phyloP scores from a whole-genome alignment of 2,797 vertebrate species.

The Pipistrellus pygmaeus region DNA sequence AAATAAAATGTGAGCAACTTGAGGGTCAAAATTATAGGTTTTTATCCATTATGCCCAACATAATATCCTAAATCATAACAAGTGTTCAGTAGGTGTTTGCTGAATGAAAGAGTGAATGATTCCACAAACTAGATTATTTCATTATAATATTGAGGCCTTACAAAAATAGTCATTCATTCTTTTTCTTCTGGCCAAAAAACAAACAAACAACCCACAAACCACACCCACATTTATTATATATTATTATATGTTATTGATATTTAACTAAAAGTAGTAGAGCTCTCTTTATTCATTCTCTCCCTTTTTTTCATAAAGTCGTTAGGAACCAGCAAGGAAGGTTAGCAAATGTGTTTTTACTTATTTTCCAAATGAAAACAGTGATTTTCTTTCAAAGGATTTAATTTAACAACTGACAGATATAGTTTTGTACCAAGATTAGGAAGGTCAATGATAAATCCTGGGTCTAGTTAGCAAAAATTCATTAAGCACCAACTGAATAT shows the following conservation, averaged over 20 bases:
- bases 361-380: slow-evolving; percentile 27
- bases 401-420: neutral
- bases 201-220: too few species aligned
- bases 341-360: neutral
- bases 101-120: slow-evolving; percentile 3
- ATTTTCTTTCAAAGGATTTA: slow-evolving; percentile 8
- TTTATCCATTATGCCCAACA: neutral
- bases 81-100: neutral
- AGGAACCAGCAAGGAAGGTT: neutral
- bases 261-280: neutral
- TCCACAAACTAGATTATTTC: neutral
- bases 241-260: neutral
- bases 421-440: neutral
- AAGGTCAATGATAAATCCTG: neutral
- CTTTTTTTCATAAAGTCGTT: neutral
- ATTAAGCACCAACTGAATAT: neutral
- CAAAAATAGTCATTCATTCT: neutral
- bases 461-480: slow-evolving; percentile 33
- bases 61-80: slow-evolving; percentile 6
- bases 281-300: neutral
- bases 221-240: neutral
- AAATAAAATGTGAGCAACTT: slow-evolving; percentile 26
- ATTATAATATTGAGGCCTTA: neutral
- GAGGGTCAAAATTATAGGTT: neutral
- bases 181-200: slow-evolving; percentile 29